A percentile compares a stretch with the other conserved stretches of the same genome.
Evolutionary conservation across 2,888 invertebrate species (phyloP).

Genomic region (Lampropteryx suffumata): DNA sequence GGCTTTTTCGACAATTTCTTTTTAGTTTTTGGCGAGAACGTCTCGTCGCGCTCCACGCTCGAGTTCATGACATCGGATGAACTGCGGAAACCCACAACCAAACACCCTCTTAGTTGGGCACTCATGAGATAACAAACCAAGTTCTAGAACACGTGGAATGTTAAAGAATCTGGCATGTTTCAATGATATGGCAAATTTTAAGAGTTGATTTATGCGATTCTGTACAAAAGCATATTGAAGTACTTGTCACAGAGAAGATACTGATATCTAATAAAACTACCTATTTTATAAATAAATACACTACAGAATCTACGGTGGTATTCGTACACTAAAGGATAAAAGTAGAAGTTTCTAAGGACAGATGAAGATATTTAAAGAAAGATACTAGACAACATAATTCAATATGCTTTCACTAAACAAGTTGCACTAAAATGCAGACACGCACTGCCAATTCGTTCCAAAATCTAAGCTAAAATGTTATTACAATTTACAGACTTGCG

Average conservation of each 20-base stretch:
- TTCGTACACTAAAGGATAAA: constrained; percentile 1
- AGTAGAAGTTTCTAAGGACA: constrained; percentile 7
- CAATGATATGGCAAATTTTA: constrained; percentile 59
- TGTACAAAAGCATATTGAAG: constrained; percentile 78
- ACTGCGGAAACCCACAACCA: constrained; percentile 83
- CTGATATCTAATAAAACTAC: constrained; percentile 10
- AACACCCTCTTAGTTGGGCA: constrained; percentile 73
- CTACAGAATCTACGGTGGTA: constrained; percentile 17
- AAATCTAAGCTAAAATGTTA: constrained; percentile 53
- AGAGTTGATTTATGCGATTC: constrained; percentile 63
- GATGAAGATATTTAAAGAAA: constrained; percentile 26
- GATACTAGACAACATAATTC: constrained; percentile 59
- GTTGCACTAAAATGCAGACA: constrained; percentile 84
- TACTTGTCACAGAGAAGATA: constrained; percentile 49
- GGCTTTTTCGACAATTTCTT: constrained; percentile 83
- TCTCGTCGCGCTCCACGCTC: constrained; percentile 77
- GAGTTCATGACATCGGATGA: constrained; percentile 78
- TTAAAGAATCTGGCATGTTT: constrained; percentile 65
- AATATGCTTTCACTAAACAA: constrained; percentile 77
- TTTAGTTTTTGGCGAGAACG: constrained; percentile 81
- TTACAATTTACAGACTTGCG: constrained; percentile 61
- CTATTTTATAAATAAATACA: constrained; percentile 8
- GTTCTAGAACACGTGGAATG: constrained; percentile 49
- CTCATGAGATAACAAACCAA: constrained; percentile 52
- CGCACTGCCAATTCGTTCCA: constrained; percentile 76